Percentiles rank a stretch among this genome's conserved stretches.
Conservation (phyloP, 1,140 invertebrate species). For the Sycophila sp. region DNA sequence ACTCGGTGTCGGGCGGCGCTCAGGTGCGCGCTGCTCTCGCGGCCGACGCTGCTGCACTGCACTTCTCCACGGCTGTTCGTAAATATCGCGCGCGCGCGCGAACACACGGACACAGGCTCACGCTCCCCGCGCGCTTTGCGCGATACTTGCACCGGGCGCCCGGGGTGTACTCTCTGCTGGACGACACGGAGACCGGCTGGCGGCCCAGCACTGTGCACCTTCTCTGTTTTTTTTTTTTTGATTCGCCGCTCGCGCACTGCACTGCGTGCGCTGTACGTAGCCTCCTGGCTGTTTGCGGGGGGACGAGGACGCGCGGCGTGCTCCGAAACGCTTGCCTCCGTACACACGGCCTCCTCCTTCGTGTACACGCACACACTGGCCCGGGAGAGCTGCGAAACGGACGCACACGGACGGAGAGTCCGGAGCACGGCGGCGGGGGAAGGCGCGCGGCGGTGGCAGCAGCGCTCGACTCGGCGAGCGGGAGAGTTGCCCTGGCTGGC, state of each 20-base stretch:
- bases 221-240: no score
- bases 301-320: not conserved
- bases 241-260: no score
- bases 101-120: not conserved
- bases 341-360: no score
- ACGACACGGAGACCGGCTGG: no score
- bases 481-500: no score
- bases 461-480: no score
- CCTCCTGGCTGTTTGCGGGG: not conserved
- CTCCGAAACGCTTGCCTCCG: no score
- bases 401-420: conserved; percentile 55
- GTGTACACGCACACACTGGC: conserved; percentile 50
- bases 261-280: no score
- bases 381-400: conserved; percentile 71
- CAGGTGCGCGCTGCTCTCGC: not conserved
- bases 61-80: not conserved
- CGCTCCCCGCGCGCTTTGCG: no score
- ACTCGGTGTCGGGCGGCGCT: not conserved
- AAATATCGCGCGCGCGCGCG: not conserved
- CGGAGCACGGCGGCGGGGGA: conserved; percentile 49
- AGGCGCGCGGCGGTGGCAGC: conserved; percentile 48
- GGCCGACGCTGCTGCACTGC: not conserved
- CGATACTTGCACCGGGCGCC: no score
- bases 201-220: no score
- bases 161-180: no score